These are phyloP conservation scores for Paguma larvata DNA, from an alignment of 2,797 vertebrate genomes.

Conservation along the genomic window DNA sequence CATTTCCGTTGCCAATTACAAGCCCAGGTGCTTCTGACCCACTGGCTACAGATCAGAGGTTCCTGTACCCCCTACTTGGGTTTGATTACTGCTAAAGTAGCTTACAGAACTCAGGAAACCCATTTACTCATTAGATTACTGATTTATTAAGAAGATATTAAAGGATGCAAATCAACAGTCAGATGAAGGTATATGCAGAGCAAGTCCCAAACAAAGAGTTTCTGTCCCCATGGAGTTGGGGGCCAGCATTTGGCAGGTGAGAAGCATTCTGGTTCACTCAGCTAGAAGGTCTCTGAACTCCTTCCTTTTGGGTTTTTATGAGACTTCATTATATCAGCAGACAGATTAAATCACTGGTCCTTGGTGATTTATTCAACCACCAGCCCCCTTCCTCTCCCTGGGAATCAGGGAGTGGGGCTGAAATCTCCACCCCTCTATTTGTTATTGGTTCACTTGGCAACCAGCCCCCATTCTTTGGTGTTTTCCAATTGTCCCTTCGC, in stretches of 20 bases:
- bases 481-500: neutral
- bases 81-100: neutral
- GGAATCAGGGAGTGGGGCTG: neutral
- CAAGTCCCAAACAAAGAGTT: neutral
- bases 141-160: neutral
- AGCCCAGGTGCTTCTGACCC: neutral
- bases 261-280: neutral
- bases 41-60: neutral
- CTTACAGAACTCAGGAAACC: neutral
- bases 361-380: neutral
- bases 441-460: neutral
- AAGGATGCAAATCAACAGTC: neutral
- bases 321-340: neutral
- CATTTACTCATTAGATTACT: neutral
- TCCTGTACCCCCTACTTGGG: neutral
- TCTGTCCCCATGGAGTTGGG: neutral
- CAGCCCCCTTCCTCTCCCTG: neutral
- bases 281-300: neutral
- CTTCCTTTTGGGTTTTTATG: neutral
- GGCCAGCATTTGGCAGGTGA: neutral
- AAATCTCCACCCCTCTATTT: neutral
- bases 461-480: neutral
- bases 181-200: neutral
- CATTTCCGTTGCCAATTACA: neutral
- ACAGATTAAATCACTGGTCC: neutral